Evolutionary conservation across 64 coral and sea anemone species (phyloP).

Genomic region (Acropora yongei): DNA sequence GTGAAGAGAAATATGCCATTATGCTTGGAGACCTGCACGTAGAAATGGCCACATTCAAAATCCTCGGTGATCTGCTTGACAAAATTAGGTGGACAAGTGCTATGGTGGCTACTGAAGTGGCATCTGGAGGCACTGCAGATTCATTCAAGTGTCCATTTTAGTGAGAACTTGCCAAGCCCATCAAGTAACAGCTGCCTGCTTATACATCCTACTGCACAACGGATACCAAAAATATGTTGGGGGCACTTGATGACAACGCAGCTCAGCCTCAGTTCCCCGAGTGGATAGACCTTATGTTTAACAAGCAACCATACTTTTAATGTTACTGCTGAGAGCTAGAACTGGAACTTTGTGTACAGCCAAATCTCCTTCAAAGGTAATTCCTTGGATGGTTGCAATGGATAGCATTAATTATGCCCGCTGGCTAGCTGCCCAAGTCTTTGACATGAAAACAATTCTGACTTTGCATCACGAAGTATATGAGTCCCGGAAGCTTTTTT

Average conservation of each 20-base stretch:
- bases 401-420: neutral
- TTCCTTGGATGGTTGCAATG: neutral
- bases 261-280: neutral
- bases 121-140: conserved; percentile 3
- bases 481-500: too few relatives aligned
- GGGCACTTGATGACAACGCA: neutral
- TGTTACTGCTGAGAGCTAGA: neutral
- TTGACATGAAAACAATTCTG: too few relatives aligned
- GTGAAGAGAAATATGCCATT: conserved; percentile 8
- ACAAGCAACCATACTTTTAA: neutral
- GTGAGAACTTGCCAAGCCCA: too few relatives aligned
- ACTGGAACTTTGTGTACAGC: neutral
- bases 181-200: too few relatives aligned
- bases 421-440: too few relatives aligned
- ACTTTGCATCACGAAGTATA: too few relatives aligned
- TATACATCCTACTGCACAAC: too few relatives aligned
- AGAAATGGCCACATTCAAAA: too few relatives aligned
- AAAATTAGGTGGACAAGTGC: neutral
- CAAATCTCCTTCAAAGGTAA: neutral
- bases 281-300: neutral
- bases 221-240: neutral
- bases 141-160: neutral
- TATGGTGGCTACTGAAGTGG: neutral
- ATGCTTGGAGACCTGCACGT: neutral
- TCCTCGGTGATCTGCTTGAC: too few relatives aligned